Base-by-base conservation (phyloP, 2,888 invertebrate genomes). In the Aproaerema taeniolella region DNA sequence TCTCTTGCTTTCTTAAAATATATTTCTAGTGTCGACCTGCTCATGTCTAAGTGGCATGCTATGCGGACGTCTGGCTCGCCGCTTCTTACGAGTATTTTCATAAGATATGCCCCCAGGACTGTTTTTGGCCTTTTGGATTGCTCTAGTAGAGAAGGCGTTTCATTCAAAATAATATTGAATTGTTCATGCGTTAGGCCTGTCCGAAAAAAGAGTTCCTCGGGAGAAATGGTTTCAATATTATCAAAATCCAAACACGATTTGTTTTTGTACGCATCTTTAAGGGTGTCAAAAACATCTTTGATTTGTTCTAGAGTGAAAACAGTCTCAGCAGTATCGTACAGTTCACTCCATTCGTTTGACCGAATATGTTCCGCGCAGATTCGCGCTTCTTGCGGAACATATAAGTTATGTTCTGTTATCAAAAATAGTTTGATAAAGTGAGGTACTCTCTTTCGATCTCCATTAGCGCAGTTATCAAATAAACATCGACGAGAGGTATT, bases 401-500 rank as follows among this genome's bases (percentile, higher is more conserved):
- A 13, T 7, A 15, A 13, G 7, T 14, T 9, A 13, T 31, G 11
- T 9, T 28, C 9, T 9, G 5, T 11, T 10, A 34, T 10, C 7
- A 34, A 13, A 24, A 12, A 13, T 9, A 34, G 25, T 13, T 34
- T 34, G 10, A 34, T 25, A 11, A 8, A 12, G 25, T 25, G 12
- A 12, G 34, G 2, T 11, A 34, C 34, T 15, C 11, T 11, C 8
- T 16, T 25, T 10, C 24, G 25, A 6, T 34, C 15, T 11, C 6
- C n/a, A 9, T 25, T 24, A 13, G 24, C 12, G 25, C 24, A 34
- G 11, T 14, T 15, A 15, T 14, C 15, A 9, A 10, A 7, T 38
- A 43, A 33, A 33, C 41, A 46, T 37, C 39, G 43, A 32, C 41
- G 41, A 30, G 43, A 46, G 41, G 43, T 46, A 31, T 43, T 43